Evolutionary conservation across 2,797 vertebrate species (phyloP), one percentile per base, ranked within the genome.

Genomic region (Gambusia yucatana): DNA sequence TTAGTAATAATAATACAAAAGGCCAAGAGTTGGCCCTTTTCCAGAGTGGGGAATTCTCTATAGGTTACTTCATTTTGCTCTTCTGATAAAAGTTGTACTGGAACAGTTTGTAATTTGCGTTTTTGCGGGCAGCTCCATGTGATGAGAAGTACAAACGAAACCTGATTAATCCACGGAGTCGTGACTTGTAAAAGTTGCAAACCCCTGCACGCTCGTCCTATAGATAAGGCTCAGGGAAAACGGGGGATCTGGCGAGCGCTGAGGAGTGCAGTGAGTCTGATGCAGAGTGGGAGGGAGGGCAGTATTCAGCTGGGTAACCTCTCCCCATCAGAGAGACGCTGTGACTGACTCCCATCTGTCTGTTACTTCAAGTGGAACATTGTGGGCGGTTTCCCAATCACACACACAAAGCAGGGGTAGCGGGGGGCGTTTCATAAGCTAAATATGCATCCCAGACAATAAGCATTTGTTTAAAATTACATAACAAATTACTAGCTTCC

Each of bases 331-430:
- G 78, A 86, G 86, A 84, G 43, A 87, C 63, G 69, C 86, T 86
- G 86, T 92, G 91, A 92, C 88, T 89, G 91, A 92, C 91, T 93
- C 91, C 92, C 92, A 94, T 94, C 94, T 93, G 92, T 94, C 91
- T 91, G 82, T 92, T 89, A 91, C 91, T 92, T 92, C 87, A 90
- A 94, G 91, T 92, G 90, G 92, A 95, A 94, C 92, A 93, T 87
- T 89, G 93, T 94, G 91, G 93, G 92, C 86, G 92, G 89, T 91
- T 86, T 94, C 88, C 67, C 89, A 92, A 91, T 91, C 91, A 87
- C 92, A 91, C 77, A 90, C 89, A 92, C 88, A 87, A 92, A 93
- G 84, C 86, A 76, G 80, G 78, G 86, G 78, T 82, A 89, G 84
- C 86, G 80, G 13, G 87, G 81, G 84, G 79, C 44, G 75, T 86